Conservation (phyloP, 2,888 invertebrate genomes). For the Dynastes maya region DNA sequence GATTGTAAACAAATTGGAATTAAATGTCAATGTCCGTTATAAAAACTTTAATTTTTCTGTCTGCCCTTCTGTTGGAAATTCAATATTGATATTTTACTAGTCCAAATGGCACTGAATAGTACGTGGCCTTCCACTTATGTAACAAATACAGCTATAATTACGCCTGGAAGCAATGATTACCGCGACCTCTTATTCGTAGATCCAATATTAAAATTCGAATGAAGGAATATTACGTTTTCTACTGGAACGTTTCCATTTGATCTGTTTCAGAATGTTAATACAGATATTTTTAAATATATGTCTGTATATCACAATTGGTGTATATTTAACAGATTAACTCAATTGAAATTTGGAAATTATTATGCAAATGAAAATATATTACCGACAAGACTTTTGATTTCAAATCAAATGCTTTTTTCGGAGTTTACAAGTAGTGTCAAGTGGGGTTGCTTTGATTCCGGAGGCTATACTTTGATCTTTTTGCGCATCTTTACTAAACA, state of each 20-base stretch:
- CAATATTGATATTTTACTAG: slow-evolving; percentile 5
- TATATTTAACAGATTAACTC: too few relatives aligned
- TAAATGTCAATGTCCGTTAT: not conserved
- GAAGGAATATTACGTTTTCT: not conserved
- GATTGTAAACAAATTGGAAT: not conserved
- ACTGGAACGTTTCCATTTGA: not conserved
- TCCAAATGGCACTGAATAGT: slow-evolving; percentile 2
- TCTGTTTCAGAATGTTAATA: too few relatives aligned
- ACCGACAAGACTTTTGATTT: too few relatives aligned
- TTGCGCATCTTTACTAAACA: too few relatives aligned
- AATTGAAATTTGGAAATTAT: too few relatives aligned
- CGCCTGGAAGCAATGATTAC: not conserved
- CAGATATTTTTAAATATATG: too few relatives aligned
- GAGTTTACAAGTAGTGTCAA: too few relatives aligned
- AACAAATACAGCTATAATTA: not conserved
- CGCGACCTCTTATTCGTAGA: not conserved
- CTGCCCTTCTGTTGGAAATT: not conserved
- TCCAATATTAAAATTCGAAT: not conserved
- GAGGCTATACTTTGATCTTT: too few relatives aligned
- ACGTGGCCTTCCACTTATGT: not conserved
- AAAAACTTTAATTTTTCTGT: not conserved
- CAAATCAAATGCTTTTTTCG: too few relatives aligned
- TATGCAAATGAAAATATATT: too few relatives aligned
- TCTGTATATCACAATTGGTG: too few relatives aligned
- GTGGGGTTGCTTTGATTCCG: too few relatives aligned